Evolutionary conservation across 2,113 vertebrate species (phyloP), one percentile per base, ranked within the genome.

Genomic region (Serilophus lunatus): DNA sequence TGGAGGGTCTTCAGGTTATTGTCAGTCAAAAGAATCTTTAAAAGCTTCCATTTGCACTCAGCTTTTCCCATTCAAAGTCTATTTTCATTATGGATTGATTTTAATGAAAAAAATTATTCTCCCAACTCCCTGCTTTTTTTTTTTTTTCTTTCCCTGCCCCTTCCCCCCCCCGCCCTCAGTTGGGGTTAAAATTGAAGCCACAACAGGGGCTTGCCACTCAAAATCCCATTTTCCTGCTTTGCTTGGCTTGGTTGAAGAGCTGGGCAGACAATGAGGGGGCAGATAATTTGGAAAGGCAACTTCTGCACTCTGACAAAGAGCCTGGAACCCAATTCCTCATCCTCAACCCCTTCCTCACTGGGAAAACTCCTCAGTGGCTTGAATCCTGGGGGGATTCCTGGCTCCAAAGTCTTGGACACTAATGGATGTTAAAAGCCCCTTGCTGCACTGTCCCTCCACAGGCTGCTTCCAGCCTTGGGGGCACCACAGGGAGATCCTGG

Each of bases 1-100:
- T 96, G 95, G 95, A 97, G 94, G 95, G 91, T 97, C 96, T 95
- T 90, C 96, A 92, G 93, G 96, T 97, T 96, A 88, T 95, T 95
- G 96, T 97, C 95, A 97, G 87, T 96, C 95, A 96, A 96, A 95
- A 88, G 88, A 66, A 77, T 88, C 88, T 83, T 94, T 96, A 91
- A 97, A 92, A 95, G 95, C 92, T 97, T 96, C 92, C 93, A 96
- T 88, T 96, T 90, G 94, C 93, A 40, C 90, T 93, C 57, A 29
- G 3, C 88, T 94, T 96, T 94, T 88, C 93, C 92, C 94, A 78
- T 92, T 93, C 74, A 42, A 63, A 71, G 82, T 78, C 92, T 91
- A 49, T 96, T 96, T 96, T 96, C 93, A 75, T 92, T 93, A 38
- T 38, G 93, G 79, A 83, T 83, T 6, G 0, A 91, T 85, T 96